Percentiles rank a stretch among this genome's conserved stretches.
These are phyloP conservation scores for Drosophila pseudotalamancana DNA, from an alignment of 2,888 invertebrate species.

Conservation along the genomic window DNA sequence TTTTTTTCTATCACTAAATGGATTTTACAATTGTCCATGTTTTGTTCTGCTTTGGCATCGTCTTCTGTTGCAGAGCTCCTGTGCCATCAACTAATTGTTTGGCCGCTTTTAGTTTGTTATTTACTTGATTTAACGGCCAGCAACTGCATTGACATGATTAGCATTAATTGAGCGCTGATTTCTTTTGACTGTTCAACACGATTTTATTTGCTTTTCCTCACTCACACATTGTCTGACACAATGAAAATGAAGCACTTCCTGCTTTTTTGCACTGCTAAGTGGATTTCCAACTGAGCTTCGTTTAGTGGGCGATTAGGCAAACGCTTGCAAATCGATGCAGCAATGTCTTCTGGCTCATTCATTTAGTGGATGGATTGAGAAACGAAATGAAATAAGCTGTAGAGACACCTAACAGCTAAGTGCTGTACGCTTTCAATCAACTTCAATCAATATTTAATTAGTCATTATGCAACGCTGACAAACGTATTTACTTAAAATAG, in stretches of 20 bases:
- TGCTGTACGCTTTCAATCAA: slow-evolving; percentile 31
- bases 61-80: slow-evolving; percentile 12
- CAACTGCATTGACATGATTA: slow-evolving; percentile 64
- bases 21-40: slow-evolving; percentile 54
- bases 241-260: slow-evolving; percentile 15
- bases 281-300: slow-evolving; percentile 40
- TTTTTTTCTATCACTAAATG: slow-evolving; percentile 28
- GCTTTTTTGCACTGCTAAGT: slow-evolving; percentile 5
- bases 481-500: not conserved
- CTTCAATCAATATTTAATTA: slow-evolving; percentile 7
- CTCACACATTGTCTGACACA: not conserved
- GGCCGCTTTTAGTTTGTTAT: slow-evolving; percentile 57
- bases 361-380: not conserved
- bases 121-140: slow-evolving; percentile 53
- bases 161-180: slow-evolving; percentile 72
- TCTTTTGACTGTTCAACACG: slow-evolving; percentile 38
- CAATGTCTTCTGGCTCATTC: not conserved
- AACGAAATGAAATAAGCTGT: not conserved
- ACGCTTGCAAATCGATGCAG: slow-evolving; percentile 26
- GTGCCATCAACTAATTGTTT: slow-evolving; percentile 57
- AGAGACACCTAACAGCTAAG: slow-evolving; percentile 9
- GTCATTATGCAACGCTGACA: not conserved
- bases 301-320: slow-evolving; percentile 45
- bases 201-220: slow-evolving; percentile 38
- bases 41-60: slow-evolving; percentile 32